phyloP scores from a whole-genome alignment of 2,888 invertebrate species.

The Ophion obscuratus region DNA sequence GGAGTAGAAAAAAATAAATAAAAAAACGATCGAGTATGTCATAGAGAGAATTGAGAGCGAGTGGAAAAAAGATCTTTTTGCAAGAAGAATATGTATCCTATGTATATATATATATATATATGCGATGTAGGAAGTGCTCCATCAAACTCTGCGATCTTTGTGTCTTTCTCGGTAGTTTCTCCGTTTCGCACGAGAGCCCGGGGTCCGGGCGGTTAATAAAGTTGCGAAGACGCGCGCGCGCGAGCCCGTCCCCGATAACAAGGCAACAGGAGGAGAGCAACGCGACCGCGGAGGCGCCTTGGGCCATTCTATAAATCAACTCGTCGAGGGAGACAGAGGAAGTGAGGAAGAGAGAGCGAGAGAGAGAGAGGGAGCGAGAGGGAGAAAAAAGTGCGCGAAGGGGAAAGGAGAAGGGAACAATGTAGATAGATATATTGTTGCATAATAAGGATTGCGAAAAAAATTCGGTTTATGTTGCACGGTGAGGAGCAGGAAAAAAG shows the following conservation, averaged over 20 bases:
- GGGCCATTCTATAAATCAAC: conserved; percentile 75
- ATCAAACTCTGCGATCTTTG: conserved; percentile 60
- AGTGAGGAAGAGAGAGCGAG: conserved; percentile 51
- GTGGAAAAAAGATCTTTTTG: no score
- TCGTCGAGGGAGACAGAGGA: conserved; percentile 65
- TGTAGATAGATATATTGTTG: no score
- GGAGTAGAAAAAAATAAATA: not conserved
- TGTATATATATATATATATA: not conserved
- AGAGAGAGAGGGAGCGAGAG: not conserved
- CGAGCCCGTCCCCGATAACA: conserved; percentile 72
- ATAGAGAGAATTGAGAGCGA: not conserved
- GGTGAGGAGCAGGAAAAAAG: no score
- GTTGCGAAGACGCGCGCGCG: conserved; percentile 70
- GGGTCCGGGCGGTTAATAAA: conserved; percentile 73
- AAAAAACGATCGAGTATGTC: conserved; percentile 7
- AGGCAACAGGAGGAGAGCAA: conserved; percentile 69
- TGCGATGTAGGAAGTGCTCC: conserved; percentile 58
- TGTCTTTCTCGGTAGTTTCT: conserved; percentile 45
- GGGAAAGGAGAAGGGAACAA: no score
- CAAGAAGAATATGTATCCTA: conserved; percentile 24
- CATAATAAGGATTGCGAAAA: no score
- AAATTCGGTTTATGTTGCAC: no score
- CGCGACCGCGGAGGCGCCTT: conserved; percentile 71
- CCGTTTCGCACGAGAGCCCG: conserved; percentile 62
- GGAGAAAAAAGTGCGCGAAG: no score